Conservation (phyloP, 2,888 invertebrate genomes). For the Tanytarsus gracilentus region DNA sequence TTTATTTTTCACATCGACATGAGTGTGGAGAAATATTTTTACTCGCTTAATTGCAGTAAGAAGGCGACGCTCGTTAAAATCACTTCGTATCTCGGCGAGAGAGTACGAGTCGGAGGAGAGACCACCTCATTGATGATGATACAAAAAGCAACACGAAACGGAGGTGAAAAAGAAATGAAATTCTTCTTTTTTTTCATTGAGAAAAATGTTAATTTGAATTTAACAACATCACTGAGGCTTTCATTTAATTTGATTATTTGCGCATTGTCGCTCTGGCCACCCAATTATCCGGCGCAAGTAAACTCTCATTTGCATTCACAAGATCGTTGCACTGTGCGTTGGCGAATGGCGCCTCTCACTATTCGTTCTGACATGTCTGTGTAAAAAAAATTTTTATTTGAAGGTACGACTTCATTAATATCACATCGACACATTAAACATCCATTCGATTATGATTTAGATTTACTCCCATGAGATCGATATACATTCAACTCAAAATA, state of each 20-base stretch:
- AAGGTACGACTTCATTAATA: conserved; percentile 17
- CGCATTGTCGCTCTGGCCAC: conserved; percentile 6
- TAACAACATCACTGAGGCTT: conserved; percentile 22
- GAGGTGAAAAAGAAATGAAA: neutral
- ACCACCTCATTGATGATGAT: conserved; percentile 25
- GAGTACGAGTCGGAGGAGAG: no score
- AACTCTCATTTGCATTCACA: conserved; percentile 1
- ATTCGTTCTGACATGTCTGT: neutral
- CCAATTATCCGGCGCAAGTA: conserved; percentile 15
- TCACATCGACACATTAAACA: neutral
- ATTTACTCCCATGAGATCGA: conserved; percentile 20
- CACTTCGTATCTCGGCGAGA: no score
- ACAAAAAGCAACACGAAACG: neutral
- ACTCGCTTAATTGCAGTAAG: conserved; percentile 5
- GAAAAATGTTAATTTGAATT: conserved; percentile 28
- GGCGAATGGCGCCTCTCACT: conserved; percentile 23
- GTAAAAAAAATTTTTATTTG: neutral
- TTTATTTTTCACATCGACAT: no score
- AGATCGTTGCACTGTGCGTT: neutral
- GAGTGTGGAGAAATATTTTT: no score
- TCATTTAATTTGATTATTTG: conserved; percentile 21
- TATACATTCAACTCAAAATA: neutral
- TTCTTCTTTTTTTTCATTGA: conserved; percentile 6
- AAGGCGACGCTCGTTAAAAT: conserved; percentile 23
- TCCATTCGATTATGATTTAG: conserved; percentile 9